Evolutionary conservation across 2,113 vertebrate genomes (phyloP), one percentile per base, ranked within the genome.

Genomic region (Hippopotamus amphibius): DNA sequence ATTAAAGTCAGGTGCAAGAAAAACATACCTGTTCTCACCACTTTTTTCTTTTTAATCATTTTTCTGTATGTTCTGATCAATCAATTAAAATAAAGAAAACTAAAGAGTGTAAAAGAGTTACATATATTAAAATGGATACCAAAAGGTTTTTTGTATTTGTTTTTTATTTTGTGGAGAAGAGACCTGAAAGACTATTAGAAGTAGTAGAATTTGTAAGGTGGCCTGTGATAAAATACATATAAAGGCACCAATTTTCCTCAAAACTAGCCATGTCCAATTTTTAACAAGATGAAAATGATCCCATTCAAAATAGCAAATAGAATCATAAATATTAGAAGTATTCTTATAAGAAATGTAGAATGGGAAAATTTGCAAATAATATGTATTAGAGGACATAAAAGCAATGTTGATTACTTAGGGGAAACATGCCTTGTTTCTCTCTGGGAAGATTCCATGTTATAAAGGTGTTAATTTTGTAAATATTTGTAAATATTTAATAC

Each of bases 71-170:
- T 63, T 71, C 16, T 77, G 43, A 22, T 17, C 26, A 41, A 22
- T 82, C 24, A 84, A 43, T 85, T 69, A 85, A 85, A 90, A 55
- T 93, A 79, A 85, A n/a, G 37, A 93, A 87, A 61, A 63, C 16
- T 21, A 21, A 61, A 63, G n/a, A 17, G 48, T 55, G 24, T 68
- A 24, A 57, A 71, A 81, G 57, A 71, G 28, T 71, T 71, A 30
- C 15, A 91, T 71, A 26, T 71, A 63, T 80, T 80, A 46, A 63
- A 63, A 72, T 46, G 10, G 46, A 95, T 11, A 50, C 4, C 21
- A 63, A 55, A 63, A 65, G 37, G 21, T 46, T 65, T 48, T 66
- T 89, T 48, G 77, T 57, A 28, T 61, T 72, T 66, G 22, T 9
- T 50, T 86, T 53, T 85, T 65, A 24, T 53, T 87, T 76, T 50